Conservation (phyloP, 1,140 invertebrate species). For the Megalonaias nervosa region DNA sequence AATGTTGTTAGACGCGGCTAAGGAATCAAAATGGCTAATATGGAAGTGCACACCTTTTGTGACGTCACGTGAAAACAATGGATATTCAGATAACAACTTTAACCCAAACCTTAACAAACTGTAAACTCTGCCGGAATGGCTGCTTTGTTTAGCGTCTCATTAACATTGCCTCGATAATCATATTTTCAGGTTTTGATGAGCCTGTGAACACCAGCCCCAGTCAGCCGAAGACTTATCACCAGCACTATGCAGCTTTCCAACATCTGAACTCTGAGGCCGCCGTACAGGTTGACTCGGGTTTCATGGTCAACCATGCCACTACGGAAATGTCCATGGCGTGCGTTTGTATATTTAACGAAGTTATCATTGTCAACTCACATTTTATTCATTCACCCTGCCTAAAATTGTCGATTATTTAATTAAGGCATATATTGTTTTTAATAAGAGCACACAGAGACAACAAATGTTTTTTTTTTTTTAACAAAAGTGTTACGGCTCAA, state of each 20-base stretch:
- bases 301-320: slow-evolving; percentile 29
- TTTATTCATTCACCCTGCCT: background rate
- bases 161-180: background rate
- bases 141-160: background rate
- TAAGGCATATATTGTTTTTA: no score
- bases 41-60: background rate
- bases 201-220: slow-evolving; percentile 19
- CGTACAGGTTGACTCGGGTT: slow-evolving; percentile 30
- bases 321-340: slow-evolving; percentile 11
- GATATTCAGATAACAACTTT: background rate
- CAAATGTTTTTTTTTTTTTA: no score
- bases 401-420: background rate
- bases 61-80: background rate
- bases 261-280: slow-evolving; percentile 27
- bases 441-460: no score
- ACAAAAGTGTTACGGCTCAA: no score
- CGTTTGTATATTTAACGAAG: background rate
- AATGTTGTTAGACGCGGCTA: no score
- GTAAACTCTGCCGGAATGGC: background rate
- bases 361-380: background rate
- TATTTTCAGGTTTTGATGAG: slow-evolving; percentile 26
- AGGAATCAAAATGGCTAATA: background rate
- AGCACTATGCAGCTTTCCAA: slow-evolving; percentile 34
- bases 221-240: slow-evolving; percentile 32
- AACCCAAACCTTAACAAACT: background rate